Evolutionary conservation across 2,888 invertebrate genomes (phyloP), one percentile per base, ranked within the genome.

Genomic region (Chymomyza caudatula): DNA sequence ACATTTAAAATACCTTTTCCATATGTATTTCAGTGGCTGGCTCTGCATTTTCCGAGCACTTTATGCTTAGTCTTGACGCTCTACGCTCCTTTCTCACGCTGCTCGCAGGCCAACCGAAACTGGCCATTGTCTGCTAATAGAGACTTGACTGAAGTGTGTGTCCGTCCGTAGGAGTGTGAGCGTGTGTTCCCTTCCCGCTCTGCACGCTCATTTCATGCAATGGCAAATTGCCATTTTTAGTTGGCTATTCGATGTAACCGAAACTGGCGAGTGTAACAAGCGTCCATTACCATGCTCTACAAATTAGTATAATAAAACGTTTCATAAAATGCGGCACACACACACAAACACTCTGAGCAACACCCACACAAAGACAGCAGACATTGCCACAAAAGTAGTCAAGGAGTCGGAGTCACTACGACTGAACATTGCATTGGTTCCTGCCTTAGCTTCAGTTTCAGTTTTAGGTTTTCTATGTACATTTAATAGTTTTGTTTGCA

Each of bases 291-390:
- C 86, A 81, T 77, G 85, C 87, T n/a, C n/a, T 87, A 87, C 88
- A 89, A 89, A 89, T 89, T 89, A 89, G 89, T 87, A 81, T 88
- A 89, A 89, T 89, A 89, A 89, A 89, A 89, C 87, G 89, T 89
- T 89, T 86, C 88, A 89, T 89, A 88, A 88, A 89, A 88, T 85
- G 80, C 76, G 71, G 72, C 78, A 73, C 63, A 55, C 17, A 70
- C 63, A 67, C 29, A 58, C 37, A 19, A 2, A 15, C 20, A 53
- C 54, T 11, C 11, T 44, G 4, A 29, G 44, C 23, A 22, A 55
- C 29, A 55, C 20, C 20, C 51, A 43, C 13, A 20, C 20, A 49
- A 4, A 60, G 25, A 20, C 57, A 6, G 56, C 20, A 52, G 23
- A 58, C 49, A 44, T 20, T 19, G 25, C 47, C 23, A 51, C 22